A percentile compares a stretch with the other conserved stretches of the same genome.
Conservation (phyloP, 2,113 vertebrate genomes). For the Callipepla californica region DNA sequence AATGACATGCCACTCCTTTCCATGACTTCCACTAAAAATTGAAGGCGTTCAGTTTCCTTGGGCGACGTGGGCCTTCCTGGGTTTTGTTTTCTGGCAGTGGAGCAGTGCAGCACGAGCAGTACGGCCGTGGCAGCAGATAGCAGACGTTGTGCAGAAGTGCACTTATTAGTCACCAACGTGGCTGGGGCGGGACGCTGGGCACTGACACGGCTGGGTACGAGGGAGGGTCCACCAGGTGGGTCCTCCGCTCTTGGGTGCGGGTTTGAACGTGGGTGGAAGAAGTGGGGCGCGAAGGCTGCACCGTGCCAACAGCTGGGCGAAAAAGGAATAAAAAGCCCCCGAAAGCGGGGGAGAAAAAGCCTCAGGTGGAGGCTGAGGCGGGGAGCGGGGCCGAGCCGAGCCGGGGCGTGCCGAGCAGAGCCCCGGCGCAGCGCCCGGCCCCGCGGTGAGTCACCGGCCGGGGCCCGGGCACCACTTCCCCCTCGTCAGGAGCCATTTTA, state of each 20-base stretch:
- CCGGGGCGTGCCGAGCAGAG: slow-evolving; percentile 40
- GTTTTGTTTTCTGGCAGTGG: not conserved
- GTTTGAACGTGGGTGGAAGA: not conserved
- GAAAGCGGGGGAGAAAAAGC: not conserved
- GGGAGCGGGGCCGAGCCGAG: not conserved
- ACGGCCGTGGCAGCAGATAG: rapidly evolving
- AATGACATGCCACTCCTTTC: rapidly evolving
- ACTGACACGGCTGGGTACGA: not conserved
- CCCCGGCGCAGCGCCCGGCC: slow-evolving; percentile 71
- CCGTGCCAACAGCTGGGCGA: not conserved
- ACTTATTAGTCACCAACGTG: not conserved
- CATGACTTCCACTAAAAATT: rapidly evolving
- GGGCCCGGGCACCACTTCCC: slow-evolving; percentile 82
- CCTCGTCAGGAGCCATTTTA: slow-evolving; percentile 83
- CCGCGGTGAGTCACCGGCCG: slow-evolving; percentile 82
- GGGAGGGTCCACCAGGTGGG: not conserved
- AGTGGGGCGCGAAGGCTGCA: not conserved
- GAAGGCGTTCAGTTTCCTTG: rapidly evolving
- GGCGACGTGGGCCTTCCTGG: rapidly evolving
- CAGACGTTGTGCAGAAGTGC: not conserved
- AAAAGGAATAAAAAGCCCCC: not conserved
- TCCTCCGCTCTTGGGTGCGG: not conserved
- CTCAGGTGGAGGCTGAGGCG: not conserved
- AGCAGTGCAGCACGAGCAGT: not conserved
- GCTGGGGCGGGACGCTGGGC: not conserved